Percentiles rank a stretch among this genome's conserved stretches.
Evolutionary conservation across 2,113 vertebrate genomes (phyloP).

Genomic region (Melanostigma gelatinosum): DNA sequence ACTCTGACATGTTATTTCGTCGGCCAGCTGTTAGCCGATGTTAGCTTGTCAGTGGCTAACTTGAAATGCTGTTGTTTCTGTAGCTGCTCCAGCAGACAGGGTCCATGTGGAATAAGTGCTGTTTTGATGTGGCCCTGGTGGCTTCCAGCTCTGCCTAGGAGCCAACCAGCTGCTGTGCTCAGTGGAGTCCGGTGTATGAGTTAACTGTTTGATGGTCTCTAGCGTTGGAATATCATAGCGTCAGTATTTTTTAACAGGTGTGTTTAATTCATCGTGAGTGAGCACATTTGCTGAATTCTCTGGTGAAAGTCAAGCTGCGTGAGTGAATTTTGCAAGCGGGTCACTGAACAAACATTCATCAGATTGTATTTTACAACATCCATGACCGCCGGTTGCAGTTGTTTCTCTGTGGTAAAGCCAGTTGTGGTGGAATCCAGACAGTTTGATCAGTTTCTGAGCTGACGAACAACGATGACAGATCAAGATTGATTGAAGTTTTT

Average conservation of each 20-base stretch:
- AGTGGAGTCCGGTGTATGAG: not conserved
- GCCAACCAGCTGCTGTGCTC: not conserved
- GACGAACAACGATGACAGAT: not conserved
- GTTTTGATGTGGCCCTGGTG: constrained; percentile 25
- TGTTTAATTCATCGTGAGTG: not conserved
- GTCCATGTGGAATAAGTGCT: not conserved
- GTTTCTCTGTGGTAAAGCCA: not conserved
- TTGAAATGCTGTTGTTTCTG: not conserved
- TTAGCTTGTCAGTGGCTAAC: not conserved
- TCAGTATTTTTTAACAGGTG: not conserved
- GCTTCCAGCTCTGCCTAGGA: constrained; percentile 4
- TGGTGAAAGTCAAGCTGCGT: not conserved
- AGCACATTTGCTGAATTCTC: not conserved
- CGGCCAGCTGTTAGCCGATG: not conserved
- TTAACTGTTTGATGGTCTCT: not conserved
- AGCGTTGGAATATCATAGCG: not conserved
- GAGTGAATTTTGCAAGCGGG: not conserved
- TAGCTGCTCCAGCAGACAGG: not conserved
- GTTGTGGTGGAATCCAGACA: constrained; percentile 2
- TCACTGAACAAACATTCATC: not conserved
- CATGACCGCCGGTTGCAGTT: not conserved
- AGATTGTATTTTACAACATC: constrained; percentile 17
- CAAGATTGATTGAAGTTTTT: not conserved
- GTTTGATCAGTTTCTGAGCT: not conserved
- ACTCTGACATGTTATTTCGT: not conserved